Percentiles rank a stretch among this genome's conserved stretches.
phyloP scores from a whole-genome alignment of 1,140 invertebrate genomes.

The Rhynchophorus ferrugineus region DNA sequence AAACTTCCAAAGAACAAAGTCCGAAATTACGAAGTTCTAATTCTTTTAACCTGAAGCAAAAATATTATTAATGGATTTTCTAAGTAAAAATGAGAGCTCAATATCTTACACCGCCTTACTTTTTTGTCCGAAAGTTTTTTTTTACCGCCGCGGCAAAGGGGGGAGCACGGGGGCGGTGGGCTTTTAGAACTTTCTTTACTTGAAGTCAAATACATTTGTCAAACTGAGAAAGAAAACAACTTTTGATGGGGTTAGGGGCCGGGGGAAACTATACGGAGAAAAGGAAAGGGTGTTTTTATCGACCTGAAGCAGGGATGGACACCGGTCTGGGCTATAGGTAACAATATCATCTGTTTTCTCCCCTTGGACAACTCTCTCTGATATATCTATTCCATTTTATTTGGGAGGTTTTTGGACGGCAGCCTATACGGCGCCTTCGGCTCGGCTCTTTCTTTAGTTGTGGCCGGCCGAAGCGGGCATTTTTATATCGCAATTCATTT shows the following conservation, averaged over 20 bases:
- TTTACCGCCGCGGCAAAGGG: too few relatives aligned
- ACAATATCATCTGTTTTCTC: conserved; percentile 32
- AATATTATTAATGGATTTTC: conserved; percentile 37
- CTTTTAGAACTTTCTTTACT: conserved; percentile 21
- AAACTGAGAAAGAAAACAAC: conserved; percentile 26
- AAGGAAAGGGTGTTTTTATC: conserved; percentile 26
- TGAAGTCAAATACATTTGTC: conserved; percentile 30
- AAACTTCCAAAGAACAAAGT: conserved; percentile 24
- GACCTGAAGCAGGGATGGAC: conserved; percentile 24
- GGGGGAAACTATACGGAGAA: conserved; percentile 16
- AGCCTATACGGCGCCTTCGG: conserved; percentile 21
- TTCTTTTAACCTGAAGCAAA: conserved; percentile 34
- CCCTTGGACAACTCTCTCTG: conserved; percentile 12
- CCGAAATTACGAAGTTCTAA: conserved; percentile 33
- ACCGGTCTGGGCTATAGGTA: conserved; percentile 31
- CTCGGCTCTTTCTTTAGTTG: too few relatives aligned
- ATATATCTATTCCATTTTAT: conserved; percentile 13
- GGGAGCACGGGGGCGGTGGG: too few relatives aligned
- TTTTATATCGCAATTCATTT: too few relatives aligned
- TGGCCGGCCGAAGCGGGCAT: too few relatives aligned
- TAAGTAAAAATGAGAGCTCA: conserved; percentile 31
- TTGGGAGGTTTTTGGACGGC: conserved; percentile 3
- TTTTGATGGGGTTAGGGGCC: conserved; percentile 24
- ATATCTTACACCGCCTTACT: conserved; percentile 23
- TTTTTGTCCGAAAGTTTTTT: conserved; percentile 22